Evolutionary conservation across 2,797 vertebrate genomes (phyloP).

Genomic region (Chiroxiphia lanceolata): DNA sequence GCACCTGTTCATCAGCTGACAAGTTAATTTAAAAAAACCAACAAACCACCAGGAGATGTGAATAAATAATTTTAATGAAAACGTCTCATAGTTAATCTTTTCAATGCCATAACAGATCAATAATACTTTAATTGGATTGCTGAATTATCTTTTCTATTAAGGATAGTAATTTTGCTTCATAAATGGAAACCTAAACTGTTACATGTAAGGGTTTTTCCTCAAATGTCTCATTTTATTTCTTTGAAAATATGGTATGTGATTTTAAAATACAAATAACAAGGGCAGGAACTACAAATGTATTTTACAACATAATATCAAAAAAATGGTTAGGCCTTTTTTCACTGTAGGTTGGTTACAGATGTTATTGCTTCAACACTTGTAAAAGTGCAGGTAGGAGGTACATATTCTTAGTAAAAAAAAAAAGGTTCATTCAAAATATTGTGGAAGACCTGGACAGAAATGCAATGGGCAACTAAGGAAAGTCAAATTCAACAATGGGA

Average conservation of each 20-base stretch:
- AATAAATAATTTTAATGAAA: conserved; percentile 32
- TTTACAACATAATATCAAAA: conserved; percentile 30
- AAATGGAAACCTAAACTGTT: conserved; percentile 35
- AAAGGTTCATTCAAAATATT: not conserved
- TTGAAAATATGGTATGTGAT: not conserved
- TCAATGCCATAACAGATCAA: conserved; percentile 1
- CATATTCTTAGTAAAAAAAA: not conserved
- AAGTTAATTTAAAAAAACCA: not conserved
- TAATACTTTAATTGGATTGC: conserved; percentile 4
- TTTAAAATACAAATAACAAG: conserved; percentile 44
- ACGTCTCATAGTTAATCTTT: not conserved
- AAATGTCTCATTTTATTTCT: conserved; percentile 12
- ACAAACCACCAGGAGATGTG: not conserved
- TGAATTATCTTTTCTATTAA: not conserved
- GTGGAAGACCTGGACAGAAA: not conserved
- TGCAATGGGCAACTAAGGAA: not conserved
- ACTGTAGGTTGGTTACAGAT: not conserved
- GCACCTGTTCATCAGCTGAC: not conserved
- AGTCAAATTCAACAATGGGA: not conserved
- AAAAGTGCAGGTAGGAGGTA: not conserved
- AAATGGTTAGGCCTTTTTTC: not conserved
- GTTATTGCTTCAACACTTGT: not conserved
- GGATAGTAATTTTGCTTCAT: not conserved
- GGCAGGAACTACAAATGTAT: not conserved
- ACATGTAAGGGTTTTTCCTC: not conserved